Base-by-base conservation (phyloP, 1,140 invertebrate genomes). In the Eriocheir sinensis region DNA sequence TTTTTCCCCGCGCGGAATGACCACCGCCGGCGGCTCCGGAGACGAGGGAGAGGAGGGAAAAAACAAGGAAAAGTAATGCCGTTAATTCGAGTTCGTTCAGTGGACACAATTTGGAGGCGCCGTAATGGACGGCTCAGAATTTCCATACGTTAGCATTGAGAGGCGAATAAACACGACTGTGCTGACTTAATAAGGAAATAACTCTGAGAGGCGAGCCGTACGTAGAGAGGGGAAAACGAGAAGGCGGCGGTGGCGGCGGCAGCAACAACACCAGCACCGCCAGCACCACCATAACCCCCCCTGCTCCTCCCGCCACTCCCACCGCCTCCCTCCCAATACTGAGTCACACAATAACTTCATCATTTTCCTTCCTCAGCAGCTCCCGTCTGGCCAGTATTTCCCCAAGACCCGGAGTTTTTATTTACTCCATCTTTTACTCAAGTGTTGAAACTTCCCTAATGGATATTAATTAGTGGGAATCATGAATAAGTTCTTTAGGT, bases 121-220 rank as follows among this genome's bases (percentile, higher is more conserved):
- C 27, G 93, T 89, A 94, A 94, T 94, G 93, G 93, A 89, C 89
- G 93, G 83, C 89, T 72, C 60, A 89, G 93, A 94, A 94, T 94
- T 89, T 94, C 93, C 93, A 94, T 94, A 94, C 79, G 93, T 94
- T 94, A 94, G 93, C 93, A 94, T 94, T 94, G 93, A 94, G 93
- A 94, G 93, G 36, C 85, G 86, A 94, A 89, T 94, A 94, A 94
- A 94, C 93, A 89, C 93, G 85, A n/a, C 86, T 79, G 86, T 94
- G 93, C 93, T 94, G 93, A 94, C 93, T 94, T 94, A 94, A 94
- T 94, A 94, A 94, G 93, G 93, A 94, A 94, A 80, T 94, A 94
- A 94, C 93, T 89, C 34, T 27, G 27, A 89, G 27, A 89, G 41
- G 86, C 81, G 44, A 17, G 81, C 89, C 60, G 89, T 80, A 72